Evolutionary conservation across 2,113 vertebrate species (phyloP).

Genomic region (Aphyosemion australe): DNA sequence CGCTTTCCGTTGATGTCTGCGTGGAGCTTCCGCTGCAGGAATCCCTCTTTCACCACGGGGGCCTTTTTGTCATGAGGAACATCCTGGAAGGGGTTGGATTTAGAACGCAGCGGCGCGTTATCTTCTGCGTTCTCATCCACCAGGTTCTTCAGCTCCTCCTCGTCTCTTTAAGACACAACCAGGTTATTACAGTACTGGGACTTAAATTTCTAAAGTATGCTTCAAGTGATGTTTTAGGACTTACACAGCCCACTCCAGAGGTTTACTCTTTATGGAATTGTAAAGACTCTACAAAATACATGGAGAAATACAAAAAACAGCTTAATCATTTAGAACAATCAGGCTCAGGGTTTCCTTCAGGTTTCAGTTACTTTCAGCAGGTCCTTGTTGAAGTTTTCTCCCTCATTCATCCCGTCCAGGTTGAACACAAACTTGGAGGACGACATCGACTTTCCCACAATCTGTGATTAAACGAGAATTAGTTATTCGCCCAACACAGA

Average conservation of each 20-base stretch:
- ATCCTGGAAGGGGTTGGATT: constrained; percentile 83
- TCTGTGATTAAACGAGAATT: constrained; percentile 70
- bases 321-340: background rate
- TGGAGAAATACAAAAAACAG: background rate
- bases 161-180: constrained; percentile 73
- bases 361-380: constrained; percentile 81
- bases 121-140: constrained; percentile 58
- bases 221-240: constrained; percentile 9
- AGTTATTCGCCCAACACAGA: no score
- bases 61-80: constrained; percentile 80
- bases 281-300: constrained; percentile 80
- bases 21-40: constrained; percentile 86
- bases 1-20: constrained; percentile 89
- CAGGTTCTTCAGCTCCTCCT: constrained; percentile 74
- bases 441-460: constrained; percentile 90
- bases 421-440: constrained; percentile 86
- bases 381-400: constrained; percentile 84
- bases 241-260: constrained; percentile 88
- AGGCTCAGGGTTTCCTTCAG: background rate
- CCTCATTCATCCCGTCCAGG: constrained; percentile 85
- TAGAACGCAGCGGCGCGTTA: constrained; percentile 68
- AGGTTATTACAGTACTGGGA: background rate
- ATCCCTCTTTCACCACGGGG: constrained; percentile 83
- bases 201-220: background rate
- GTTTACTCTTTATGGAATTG: constrained; percentile 85